phyloP scores from a whole-genome alignment of 1,140 invertebrate genomes.

The Bombus vancouverensis region DNA sequence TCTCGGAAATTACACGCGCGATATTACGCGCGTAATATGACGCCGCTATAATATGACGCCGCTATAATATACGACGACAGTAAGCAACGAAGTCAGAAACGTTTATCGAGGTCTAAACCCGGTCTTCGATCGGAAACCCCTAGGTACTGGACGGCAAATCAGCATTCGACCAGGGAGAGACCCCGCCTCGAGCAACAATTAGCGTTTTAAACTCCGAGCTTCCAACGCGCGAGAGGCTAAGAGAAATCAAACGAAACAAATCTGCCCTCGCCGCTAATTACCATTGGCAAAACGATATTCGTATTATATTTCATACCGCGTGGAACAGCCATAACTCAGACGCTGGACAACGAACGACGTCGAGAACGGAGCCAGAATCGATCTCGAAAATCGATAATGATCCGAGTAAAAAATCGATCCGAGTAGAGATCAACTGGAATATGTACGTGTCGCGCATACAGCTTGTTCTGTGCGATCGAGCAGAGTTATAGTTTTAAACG shows the following conservation, averaged over 20 bases:
- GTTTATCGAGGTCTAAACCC: background rate
- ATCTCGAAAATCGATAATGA: constrained; percentile 16
- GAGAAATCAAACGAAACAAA: constrained; percentile 13
- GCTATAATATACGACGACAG: constrained; percentile 1
- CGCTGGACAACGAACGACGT: background rate
- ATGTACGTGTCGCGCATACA: too few species aligned
- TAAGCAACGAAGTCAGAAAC: background rate
- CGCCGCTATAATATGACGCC: constrained; percentile 7
- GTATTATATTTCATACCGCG: constrained; percentile 1
- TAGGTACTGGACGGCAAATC: background rate
- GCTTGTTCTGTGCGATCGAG: too few species aligned
- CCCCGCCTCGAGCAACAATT: constrained; percentile 19
- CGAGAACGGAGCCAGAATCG: background rate
- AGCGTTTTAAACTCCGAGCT: background rate
- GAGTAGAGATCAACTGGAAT: background rate
- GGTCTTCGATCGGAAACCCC: background rate
- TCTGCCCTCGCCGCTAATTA: background rate
- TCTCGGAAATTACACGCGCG: constrained; percentile 2
- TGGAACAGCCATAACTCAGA: constrained; percentile 7
- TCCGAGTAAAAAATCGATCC: background rate
- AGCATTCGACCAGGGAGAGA: background rate
- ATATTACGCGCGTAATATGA: constrained; percentile 24
- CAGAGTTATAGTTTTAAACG: background rate
- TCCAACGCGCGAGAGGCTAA: background rate
- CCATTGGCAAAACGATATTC: background rate